phyloP scores from a whole-genome alignment of 2,113 vertebrate species.

The Micromys minutus region DNA sequence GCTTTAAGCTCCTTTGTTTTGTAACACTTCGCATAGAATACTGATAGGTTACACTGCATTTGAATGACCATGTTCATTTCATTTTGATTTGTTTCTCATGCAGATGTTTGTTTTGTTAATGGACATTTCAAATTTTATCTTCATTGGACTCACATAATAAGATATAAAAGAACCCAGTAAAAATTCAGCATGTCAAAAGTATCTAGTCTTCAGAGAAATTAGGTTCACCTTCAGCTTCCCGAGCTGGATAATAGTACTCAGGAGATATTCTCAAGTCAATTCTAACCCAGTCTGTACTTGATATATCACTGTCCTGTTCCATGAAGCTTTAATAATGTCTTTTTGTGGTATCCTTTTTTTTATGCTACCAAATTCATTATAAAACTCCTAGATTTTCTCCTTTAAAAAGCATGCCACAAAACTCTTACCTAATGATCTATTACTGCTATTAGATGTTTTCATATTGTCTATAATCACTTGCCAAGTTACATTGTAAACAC shows the following conservation, averaged over 20 bases:
- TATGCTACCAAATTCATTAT: conserved; percentile 27
- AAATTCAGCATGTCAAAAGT: background rate
- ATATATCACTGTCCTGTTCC: conserved; percentile 19
- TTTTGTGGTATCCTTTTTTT: background rate
- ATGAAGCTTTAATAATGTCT: conserved; percentile 5
- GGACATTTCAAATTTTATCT: conserved; percentile 19
- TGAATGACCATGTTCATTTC: background rate
- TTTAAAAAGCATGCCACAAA: background rate
- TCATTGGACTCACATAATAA: background rate
- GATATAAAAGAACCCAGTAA: conserved; percentile 35
- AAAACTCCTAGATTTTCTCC: conserved; percentile 2
- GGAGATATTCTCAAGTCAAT: conserved; percentile 8
- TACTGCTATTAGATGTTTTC: background rate
- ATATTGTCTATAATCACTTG: background rate
- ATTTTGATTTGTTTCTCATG: background rate
- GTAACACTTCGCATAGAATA: background rate
- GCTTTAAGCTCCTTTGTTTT: background rate
- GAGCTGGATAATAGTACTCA: conserved; percentile 33
- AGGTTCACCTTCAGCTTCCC: conserved; percentile 7
- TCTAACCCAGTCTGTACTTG: background rate
- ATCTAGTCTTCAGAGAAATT: conserved; percentile 41
- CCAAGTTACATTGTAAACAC: background rate
- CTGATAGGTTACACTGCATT: background rate
- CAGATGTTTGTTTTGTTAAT: conserved; percentile 11
- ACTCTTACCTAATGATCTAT: background rate